A percentile compares a stretch with the other conserved stretches of the same genome.
Evolutionary conservation across 2,888 invertebrate species (phyloP).

Genomic region (Tipula vernalis): DNA sequence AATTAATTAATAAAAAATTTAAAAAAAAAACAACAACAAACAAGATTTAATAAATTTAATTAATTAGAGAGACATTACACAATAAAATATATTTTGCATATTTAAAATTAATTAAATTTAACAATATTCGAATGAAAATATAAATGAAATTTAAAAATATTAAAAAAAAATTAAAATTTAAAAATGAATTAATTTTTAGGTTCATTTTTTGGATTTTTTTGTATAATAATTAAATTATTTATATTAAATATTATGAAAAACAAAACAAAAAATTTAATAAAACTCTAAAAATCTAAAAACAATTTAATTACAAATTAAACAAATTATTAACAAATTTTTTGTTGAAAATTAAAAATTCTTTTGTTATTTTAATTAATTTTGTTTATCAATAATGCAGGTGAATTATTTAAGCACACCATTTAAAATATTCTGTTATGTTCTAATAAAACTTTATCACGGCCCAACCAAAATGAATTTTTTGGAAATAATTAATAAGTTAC

Average conservation of each 20-base stretch:
- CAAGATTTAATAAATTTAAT: background rate
- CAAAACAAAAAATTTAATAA: background rate
- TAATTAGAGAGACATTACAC: constrained; percentile 4
- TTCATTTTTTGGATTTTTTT: background rate
- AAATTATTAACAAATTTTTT: background rate
- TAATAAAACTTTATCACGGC: too few relatives aligned
- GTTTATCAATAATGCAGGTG: background rate
- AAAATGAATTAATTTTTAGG: background rate
- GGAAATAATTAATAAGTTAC: too few relatives aligned
- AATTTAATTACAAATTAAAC: background rate
- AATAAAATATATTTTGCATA: background rate
- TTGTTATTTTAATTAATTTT: background rate
- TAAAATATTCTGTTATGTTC: background rate
- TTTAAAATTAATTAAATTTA: constrained; percentile 4
- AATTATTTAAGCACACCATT: background rate
- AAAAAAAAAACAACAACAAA: background rate
- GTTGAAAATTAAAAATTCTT: background rate
- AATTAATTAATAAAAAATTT: background rate
- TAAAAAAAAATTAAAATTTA: background rate
- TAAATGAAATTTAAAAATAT: background rate
- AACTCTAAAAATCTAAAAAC: background rate
- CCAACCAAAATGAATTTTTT: too few relatives aligned
- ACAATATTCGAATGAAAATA: background rate
- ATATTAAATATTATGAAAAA: background rate
- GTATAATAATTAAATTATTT: background rate